Conservation (phyloP, 2,888 invertebrate species). For the Choreutis nemorana region DNA sequence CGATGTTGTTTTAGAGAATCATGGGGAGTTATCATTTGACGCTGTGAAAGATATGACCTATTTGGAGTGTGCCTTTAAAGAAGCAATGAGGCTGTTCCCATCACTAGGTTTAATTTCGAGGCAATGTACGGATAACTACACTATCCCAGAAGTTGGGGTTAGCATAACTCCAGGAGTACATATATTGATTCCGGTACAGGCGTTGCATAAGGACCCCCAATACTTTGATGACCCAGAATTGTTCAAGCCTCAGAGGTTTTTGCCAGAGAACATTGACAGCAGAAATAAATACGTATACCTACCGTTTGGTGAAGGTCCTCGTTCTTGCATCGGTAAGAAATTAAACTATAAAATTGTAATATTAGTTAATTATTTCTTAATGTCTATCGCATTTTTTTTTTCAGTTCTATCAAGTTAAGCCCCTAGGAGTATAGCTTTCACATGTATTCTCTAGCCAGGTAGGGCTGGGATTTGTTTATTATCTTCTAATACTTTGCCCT, state of each 20-base stretch:
- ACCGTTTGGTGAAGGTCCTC: conserved; percentile 9
- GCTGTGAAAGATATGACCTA: conserved; percentile 7
- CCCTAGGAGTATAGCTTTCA: too few relatives aligned
- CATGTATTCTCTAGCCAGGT: too few relatives aligned
- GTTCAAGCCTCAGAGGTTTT: conserved; percentile 8
- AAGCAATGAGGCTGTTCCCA: conserved; percentile 6
- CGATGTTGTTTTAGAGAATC: conserved; percentile 5
- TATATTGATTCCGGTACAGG: conserved; percentile 6
- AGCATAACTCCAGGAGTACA: conserved; percentile 6
- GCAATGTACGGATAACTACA: conserved; percentile 7
- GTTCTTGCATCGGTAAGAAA: conserved; percentile 9
- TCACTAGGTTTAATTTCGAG: conserved; percentile 3
- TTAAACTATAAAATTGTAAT: too few relatives aligned
- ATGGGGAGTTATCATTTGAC: conserved; percentile 5
- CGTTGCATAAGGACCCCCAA: conserved; percentile 7
- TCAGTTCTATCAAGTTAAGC: too few relatives aligned
- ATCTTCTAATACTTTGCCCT: too few relatives aligned
- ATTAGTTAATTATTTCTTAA: too few relatives aligned
- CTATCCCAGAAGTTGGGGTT: conserved; percentile 6
- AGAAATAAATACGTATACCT: conserved; percentile 6
- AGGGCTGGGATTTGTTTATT: too few relatives aligned
- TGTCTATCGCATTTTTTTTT: too few relatives aligned
- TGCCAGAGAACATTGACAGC: conserved; percentile 1
- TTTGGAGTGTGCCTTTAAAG: conserved; percentile 6
- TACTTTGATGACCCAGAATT: conserved; percentile 7